phyloP scores from a whole-genome alignment of 2,797 vertebrate species.

The Momotus momota region DNA sequence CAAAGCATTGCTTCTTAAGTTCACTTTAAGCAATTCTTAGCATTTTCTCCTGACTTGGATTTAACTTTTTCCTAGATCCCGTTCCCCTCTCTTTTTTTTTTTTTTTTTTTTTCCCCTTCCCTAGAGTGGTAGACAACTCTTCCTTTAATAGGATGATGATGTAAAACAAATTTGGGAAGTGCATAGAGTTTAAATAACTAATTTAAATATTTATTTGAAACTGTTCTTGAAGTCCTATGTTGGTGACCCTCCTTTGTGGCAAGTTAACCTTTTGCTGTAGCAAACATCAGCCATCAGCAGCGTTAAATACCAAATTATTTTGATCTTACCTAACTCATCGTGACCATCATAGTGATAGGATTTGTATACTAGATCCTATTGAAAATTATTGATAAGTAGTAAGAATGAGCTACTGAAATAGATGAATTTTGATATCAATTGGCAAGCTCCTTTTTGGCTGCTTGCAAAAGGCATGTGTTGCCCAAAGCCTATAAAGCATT shows the following conservation, averaged over 20 bases:
- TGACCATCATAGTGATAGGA: background rate
- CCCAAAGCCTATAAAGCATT: background rate
- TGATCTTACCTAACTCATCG: background rate
- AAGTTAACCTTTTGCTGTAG: background rate
- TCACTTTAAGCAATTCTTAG: background rate
- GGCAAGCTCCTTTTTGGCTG: background rate
- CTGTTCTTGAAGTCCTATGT: background rate
- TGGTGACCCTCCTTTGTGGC: background rate
- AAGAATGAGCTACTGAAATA: background rate
- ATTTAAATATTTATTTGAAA: background rate
- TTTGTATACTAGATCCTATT: background rate
- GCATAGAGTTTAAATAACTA: background rate
- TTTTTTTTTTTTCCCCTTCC: background rate
- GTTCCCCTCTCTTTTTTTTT: background rate
- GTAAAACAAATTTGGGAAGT: background rate
- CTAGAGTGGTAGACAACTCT: background rate
- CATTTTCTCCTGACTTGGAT: background rate
- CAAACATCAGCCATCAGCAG: background rate
- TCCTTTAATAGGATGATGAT: background rate
- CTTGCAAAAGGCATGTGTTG: background rate
- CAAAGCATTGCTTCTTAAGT: background rate
- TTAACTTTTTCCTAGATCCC: background rate
- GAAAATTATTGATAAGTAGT: background rate
- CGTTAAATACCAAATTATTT: background rate
- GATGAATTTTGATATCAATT: background rate